Conservation (phyloP, 2,888 invertebrate species). For the Spialia ferax region DNA sequence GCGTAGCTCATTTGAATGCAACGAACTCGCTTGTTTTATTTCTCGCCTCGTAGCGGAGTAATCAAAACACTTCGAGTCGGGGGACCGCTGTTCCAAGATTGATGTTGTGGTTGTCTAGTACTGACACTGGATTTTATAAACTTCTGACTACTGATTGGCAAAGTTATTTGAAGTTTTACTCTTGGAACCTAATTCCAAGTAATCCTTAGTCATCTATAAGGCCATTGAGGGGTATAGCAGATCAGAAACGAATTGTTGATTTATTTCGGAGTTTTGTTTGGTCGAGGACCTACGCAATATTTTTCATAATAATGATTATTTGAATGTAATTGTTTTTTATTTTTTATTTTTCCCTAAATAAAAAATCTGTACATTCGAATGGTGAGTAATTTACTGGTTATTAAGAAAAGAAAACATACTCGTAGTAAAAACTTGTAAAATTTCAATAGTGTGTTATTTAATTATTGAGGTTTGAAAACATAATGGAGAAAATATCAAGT, state of each 20-base stretch:
- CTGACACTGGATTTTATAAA: constrained; percentile 26
- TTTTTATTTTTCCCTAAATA: too few species aligned
- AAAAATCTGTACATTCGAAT: too few species aligned
- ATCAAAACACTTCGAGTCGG: constrained; percentile 40
- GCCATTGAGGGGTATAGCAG: neutral
- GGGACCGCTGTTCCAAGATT: constrained; percentile 44
- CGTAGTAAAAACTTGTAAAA: too few species aligned
- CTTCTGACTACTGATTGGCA: constrained; percentile 18
- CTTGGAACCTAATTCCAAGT: neutral
- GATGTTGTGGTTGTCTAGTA: constrained; percentile 30
- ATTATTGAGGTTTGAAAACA: too few species aligned
- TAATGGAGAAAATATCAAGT: too few species aligned
- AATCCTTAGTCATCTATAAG: neutral
- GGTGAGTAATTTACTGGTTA: too few species aligned
- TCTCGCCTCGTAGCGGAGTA: constrained; percentile 18
- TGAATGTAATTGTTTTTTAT: too few species aligned
- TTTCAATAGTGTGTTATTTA: too few species aligned
- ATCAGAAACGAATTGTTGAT: neutral
- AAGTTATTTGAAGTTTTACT: constrained; percentile 16
- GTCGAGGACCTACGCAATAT: too few species aligned
- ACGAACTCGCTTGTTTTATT: constrained; percentile 41
- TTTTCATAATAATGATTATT: too few species aligned
- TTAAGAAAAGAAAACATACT: too few species aligned
- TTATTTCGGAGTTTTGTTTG: neutral
- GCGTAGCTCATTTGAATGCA: constrained; percentile 64